Evolutionary conservation across 2,888 invertebrate genomes (phyloP).

Genomic region (Erannis defoliaria): DNA sequence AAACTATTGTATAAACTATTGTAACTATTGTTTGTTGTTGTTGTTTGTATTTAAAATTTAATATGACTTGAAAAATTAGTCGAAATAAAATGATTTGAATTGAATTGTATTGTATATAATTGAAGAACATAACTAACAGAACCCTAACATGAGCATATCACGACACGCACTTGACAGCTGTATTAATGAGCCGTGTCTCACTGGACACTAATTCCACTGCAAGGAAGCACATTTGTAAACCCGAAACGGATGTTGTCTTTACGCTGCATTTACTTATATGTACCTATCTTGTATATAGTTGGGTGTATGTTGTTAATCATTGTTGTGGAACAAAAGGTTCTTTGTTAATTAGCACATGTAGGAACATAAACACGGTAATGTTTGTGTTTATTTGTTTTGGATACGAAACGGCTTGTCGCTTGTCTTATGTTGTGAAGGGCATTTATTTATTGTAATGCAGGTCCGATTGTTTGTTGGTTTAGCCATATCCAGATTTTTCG

Average conservation of each 20-base stretch:
- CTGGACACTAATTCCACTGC: background rate
- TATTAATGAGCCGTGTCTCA: background rate
- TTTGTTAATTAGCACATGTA: conserved; percentile 30
- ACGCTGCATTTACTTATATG: conserved; percentile 2
- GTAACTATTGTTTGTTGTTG: no score
- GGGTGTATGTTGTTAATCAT: conserved; percentile 12
- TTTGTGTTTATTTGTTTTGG: conserved; percentile 24
- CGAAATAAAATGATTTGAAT: no score
- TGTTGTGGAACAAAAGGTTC: conserved; percentile 33
- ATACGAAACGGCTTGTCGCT: conserved; percentile 2
- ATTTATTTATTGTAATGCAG: background rate
- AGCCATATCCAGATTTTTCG: no score
- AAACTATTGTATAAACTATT: no score
- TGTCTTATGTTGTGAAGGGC: background rate
- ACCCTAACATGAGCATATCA: no score
- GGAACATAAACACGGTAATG: conserved; percentile 6
- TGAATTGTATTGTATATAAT: no score
- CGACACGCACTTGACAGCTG: no score
- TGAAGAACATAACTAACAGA: no score
- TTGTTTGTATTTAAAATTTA: no score
- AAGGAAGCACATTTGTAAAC: conserved; percentile 3
- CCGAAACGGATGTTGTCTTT: conserved; percentile 17
- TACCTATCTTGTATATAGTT: background rate
- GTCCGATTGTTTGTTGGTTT: no score
- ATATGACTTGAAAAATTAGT: no score